phyloP scores from a whole-genome alignment of 2,797 vertebrate genomes.

The Mareca strepera region DNA sequence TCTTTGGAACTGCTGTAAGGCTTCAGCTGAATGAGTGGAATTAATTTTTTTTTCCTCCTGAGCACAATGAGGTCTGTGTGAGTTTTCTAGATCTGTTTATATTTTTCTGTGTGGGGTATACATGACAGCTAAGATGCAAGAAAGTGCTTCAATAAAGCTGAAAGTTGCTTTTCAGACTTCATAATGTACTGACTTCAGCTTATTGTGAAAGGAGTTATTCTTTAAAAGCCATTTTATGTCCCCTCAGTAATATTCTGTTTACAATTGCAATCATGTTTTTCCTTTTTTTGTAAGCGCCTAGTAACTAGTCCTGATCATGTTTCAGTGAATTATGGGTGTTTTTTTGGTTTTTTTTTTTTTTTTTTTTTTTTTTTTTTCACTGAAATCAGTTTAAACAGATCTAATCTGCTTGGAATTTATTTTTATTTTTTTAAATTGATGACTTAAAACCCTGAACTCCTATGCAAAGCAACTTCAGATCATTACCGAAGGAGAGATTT shows the following conservation, averaged over 20 bases:
- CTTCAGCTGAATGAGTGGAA: not conserved
- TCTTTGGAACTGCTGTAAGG: not conserved
- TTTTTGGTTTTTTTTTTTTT: too few relatives aligned
- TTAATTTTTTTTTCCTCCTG: not conserved
- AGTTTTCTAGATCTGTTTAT: not conserved
- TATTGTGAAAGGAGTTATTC: not conserved
- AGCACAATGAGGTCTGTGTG: not conserved
- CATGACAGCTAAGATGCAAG: not conserved
- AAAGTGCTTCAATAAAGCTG: not conserved
- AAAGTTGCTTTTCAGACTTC: constrained; percentile 27
- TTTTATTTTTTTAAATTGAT: not conserved
- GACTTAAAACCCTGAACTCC: not conserved
- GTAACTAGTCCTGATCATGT: not conserved
- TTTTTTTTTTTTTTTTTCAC: not conserved
- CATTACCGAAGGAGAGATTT: constrained; percentile 11
- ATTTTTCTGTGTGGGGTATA: not conserved
- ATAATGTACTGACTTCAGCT: not conserved
- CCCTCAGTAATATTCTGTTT: not conserved
- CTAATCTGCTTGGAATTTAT: not conserved
- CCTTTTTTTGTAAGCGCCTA: not conserved
- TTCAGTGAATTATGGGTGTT: not conserved
- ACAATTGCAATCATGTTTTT: not conserved
- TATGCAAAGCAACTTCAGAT: constrained; percentile 3
- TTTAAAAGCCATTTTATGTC: not conserved
- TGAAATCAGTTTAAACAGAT: not conserved